These are phyloP conservation scores for Syngnathus rostellatus DNA, from an alignment of 2,797 vertebrate species.

Conservation along the genomic window DNA sequence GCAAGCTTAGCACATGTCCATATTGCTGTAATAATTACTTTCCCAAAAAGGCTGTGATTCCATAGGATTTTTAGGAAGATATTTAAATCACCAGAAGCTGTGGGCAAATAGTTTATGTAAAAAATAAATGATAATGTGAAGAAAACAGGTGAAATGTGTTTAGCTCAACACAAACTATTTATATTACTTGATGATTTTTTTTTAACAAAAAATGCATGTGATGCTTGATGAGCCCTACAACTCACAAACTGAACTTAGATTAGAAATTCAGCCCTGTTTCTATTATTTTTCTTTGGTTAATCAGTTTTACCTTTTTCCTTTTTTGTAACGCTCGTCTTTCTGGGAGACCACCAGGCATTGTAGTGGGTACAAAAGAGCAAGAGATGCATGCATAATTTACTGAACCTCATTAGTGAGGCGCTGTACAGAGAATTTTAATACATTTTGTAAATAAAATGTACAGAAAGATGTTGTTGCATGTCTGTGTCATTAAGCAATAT, in stretches of 20 bases:
- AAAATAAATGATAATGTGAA: constrained; percentile 45
- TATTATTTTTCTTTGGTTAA: constrained; percentile 30
- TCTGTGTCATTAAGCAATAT: constrained; percentile 5
- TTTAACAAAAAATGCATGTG: constrained; percentile 64
- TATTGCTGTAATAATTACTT: constrained; percentile 68
- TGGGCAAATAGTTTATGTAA: constrained; percentile 67
- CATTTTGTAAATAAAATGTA: constrained; percentile 99
- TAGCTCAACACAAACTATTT: constrained; percentile 80
- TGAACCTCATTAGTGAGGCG: constrained; percentile 85
- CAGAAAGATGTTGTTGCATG: constrained; percentile 65
- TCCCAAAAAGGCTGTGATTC: constrained; percentile 72
- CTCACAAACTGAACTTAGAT: constrained; percentile 76
- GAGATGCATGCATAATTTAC: constrained; percentile 93
- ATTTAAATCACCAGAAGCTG: constrained; percentile 60
- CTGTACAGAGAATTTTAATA: constrained; percentile 99
- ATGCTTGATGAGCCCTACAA: constrained; percentile 84
- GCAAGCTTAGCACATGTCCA: constrained; percentile 75
- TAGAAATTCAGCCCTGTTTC: constrained; percentile 66
- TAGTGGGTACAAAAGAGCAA: constrained; percentile 81
- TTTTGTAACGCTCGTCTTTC: constrained; percentile 72
- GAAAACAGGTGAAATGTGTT: constrained; percentile 73
- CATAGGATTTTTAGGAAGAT: constrained; percentile 67
- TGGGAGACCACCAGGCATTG: constrained; percentile 80
- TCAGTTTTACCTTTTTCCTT: constrained; percentile 23
- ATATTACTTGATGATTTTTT: constrained; percentile 72